Evolutionary conservation across 2,888 invertebrate species (phyloP), one percentile per base, ranked within the genome.

Genomic region (Drosophila neotestacea): DNA sequence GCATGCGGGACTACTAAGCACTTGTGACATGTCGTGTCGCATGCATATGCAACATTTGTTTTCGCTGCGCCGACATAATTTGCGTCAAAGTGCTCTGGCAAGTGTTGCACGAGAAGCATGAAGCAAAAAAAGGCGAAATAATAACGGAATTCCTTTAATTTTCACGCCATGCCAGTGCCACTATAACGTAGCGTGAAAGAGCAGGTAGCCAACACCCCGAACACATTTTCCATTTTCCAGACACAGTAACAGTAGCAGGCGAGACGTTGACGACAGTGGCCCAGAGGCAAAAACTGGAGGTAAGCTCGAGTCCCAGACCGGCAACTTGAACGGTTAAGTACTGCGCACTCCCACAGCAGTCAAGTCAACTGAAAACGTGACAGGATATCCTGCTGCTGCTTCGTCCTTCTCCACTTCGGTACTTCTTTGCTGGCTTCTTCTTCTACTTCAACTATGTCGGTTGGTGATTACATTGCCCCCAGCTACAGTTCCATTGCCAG

Each of bases 321-420:
- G 74, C 84, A 88, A 86, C 85, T 85, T 85, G 88, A 85, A 85
- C 85, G 85, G 85, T 85, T 85, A 85, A 85, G 85, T 86, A 88
- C 88, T 84, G 47, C 58, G 66, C 69, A 67, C 81, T 79, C 71
- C 61, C 69, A 70, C 79, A 68, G 63, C 87, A 87, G 84, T 87
- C 84, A 85, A 85, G 84, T 85, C 84, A 87, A 87, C 84, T 87
- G 87, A 87, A 87, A 85, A 85, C 84, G 84, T 87, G 84, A 85
- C 84, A 85, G 84, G 84, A 85, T 87, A 85, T 85, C 84, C 84
- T 85, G 85, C 78, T 71, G 61, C 60, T 70, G 64, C 50, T 38
- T 30, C 48, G 39, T 30, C 7, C n/a, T 47, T 72, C 38, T 10
- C 7, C 32, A 32, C 68, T 52, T 42, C 59, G 56, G 13, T 28